These are phyloP conservation scores for Drosophila ironensis DNA, from an alignment of 1,140 invertebrate genomes.

Conservation along the genomic window DNA sequence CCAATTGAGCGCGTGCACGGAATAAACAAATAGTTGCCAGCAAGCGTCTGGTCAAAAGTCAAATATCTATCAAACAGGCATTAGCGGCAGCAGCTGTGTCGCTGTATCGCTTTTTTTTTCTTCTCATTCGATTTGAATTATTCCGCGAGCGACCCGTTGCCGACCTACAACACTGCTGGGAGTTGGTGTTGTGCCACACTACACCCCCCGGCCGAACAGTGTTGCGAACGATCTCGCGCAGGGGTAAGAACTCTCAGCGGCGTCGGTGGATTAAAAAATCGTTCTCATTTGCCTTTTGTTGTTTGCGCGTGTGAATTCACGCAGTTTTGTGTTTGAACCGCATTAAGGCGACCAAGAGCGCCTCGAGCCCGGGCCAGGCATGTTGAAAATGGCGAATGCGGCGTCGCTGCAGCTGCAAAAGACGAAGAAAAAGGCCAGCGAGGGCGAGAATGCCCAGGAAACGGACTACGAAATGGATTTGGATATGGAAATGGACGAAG, in stretches of 20 bases:
- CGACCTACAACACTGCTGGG: slow-evolving; percentile 11
- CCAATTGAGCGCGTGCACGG: slow-evolving; percentile 64
- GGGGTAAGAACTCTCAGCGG: slow-evolving; percentile 56
- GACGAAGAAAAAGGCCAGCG: slow-evolving; percentile 52
- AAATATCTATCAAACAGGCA: slow-evolving; percentile 67
- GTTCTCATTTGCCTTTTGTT: slow-evolving; percentile 23
- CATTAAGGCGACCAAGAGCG: too few relatives aligned
- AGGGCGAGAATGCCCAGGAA: slow-evolving; percentile 64
- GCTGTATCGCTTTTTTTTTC: slow-evolving; percentile 6
- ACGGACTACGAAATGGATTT: slow-evolving; percentile 65
- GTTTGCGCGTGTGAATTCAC: neutral
- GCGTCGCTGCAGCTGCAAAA: slow-evolving; percentile 49
- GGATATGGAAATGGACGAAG: slow-evolving; percentile 56
- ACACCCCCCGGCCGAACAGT: slow-evolving; percentile 5
- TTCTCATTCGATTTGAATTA: slow-evolving; percentile 30
- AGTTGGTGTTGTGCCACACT: slow-evolving; percentile 14
- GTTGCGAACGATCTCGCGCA: slow-evolving; percentile 33
- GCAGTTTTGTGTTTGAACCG: too few relatives aligned
- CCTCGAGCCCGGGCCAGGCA: too few relatives aligned
- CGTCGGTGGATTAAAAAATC: slow-evolving; percentile 73
- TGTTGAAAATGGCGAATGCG: slow-evolving; percentile 68
- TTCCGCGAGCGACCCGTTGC: neutral
- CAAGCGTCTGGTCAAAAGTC: slow-evolving; percentile 23
- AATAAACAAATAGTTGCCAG: slow-evolving; percentile 44
- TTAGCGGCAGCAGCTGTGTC: slow-evolving; percentile 48